Conservation (phyloP, 2,797 vertebrate genomes). For the Echiichthys vipera region DNA sequence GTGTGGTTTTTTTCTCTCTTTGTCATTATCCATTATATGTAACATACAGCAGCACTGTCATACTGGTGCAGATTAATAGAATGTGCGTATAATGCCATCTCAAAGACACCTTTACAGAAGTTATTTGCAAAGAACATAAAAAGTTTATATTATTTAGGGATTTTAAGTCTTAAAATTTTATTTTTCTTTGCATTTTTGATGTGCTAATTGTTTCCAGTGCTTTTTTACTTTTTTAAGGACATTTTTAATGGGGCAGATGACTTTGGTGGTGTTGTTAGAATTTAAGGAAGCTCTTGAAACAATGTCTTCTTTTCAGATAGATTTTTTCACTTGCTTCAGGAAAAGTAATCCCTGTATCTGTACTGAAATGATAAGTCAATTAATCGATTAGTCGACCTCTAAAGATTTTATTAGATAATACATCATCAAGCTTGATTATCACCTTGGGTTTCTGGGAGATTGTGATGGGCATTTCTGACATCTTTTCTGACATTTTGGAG, state of each 20-base stretch:
- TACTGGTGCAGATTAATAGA: not conserved
- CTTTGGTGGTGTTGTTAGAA: not conserved
- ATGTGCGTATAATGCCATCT: not conserved
- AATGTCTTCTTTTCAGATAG: too few relatives aligned
- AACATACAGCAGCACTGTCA: not conserved
- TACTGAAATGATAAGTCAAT: not conserved
- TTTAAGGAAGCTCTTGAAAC: not conserved
- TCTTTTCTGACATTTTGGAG: not conserved
- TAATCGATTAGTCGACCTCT: not conserved
- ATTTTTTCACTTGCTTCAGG: not conserved
- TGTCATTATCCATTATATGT: not conserved
- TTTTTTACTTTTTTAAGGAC: not conserved
- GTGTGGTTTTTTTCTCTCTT: not conserved
- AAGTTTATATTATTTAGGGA: not conserved
- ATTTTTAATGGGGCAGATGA: not conserved
- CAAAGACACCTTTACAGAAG: not conserved
- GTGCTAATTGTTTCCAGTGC: not conserved
- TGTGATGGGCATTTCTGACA: not conserved
- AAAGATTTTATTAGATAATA: not conserved
- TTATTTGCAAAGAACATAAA: too few relatives aligned
- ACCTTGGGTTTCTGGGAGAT: not conserved
- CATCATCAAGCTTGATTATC: too few relatives aligned
- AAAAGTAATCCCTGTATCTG: not conserved
- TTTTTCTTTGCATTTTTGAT: not conserved
- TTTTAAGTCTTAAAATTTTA: not conserved